Base-by-base conservation (phyloP, 2,888 invertebrate genomes). In the Sinodicranocentrus sp. region DNA sequence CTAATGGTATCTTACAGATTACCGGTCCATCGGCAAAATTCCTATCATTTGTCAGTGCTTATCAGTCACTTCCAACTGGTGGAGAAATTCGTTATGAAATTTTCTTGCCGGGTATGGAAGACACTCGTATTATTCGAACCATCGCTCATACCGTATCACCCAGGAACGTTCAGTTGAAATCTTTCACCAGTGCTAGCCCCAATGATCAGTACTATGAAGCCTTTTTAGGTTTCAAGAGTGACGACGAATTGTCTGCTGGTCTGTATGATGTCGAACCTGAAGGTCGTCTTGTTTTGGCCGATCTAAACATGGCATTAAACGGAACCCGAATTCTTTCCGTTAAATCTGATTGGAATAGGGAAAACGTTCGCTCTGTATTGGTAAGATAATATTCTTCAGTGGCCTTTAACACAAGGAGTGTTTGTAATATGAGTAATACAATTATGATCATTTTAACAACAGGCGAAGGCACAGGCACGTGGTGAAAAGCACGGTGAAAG, bases 301-400 rank as follows among this genome's bases (percentile, higher is more conserved):
- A 91, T 52, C 82, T 91, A 0, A 93, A 93, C 39, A 17, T 93
- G 0, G 92, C 91, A 33, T 83, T 94, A 0, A 93, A 93, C 0
- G 91, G 90, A 75, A 91, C 92, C 0, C 90, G 91, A 26, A 91
- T 92, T 67, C 71, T 93, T n/a, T 89, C 90, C 8, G 90, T 90
- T 6, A 92, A 91, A 80, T 77, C 90, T 0, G 90, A 91, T 67
- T 90, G 91, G 23, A 92, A 93, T 75, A 91, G 92, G 87, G 93
- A 94, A 8, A 93, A 94, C 89, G 91, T 94, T 88, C 91, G 93
- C 83, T 91, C 91, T 68, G 91, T 92, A 84, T 87, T 93, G 87
- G 94, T 94, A 88, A 91, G 92, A 91, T 61, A 28, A 28, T 28
- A 28, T 61, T 61, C 39, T 39, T n/a, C n/a, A n/a, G n/a, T n/a